Evolutionary conservation across 1,140 invertebrate species (phyloP).

Genomic region (Pseudomyrmex sp.): DNA sequence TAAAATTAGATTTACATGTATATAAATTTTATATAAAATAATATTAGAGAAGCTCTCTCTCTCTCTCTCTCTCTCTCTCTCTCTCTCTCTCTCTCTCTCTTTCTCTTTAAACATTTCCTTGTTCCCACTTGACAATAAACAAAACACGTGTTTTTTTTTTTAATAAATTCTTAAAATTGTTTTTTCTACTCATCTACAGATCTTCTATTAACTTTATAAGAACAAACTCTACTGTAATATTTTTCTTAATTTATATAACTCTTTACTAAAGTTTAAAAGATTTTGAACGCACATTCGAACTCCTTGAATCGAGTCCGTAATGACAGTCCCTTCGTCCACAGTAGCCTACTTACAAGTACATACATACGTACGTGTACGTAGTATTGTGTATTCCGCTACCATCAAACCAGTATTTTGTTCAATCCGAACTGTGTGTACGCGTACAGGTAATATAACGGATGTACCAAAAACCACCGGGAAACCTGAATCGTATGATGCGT

Average conservation of each 20-base stretch:
- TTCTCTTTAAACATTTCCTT: too few species aligned
- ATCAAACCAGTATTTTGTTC: slow-evolving; percentile 18
- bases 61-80: too few species aligned
- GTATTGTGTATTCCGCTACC: neutral
- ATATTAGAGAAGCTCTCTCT: too few species aligned
- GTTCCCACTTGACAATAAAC: too few species aligned
- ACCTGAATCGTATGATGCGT: slow-evolving; percentile 57
- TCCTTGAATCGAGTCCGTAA: neutral
- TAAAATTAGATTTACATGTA: too few species aligned
- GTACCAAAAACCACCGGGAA: slow-evolving; percentile 31
- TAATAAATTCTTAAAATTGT: too few species aligned
- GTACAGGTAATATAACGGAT: slow-evolving; percentile 42
- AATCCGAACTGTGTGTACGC: neutral
- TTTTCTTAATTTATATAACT: neutral
- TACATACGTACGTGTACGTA: neutral
- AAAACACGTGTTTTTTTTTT: too few species aligned
- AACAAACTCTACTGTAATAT: neutral
- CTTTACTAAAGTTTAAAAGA: neutral
- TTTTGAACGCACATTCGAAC: neutral
- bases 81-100: too few species aligned
- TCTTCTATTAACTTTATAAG: neutral
- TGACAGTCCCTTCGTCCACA: neutral
- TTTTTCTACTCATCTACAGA: neutral
- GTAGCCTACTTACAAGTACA: neutral
- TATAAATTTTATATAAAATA: too few species aligned